Percentiles rank a stretch among this genome's conserved stretches.
These are phyloP conservation scores for Crossaster papposus DNA, from an alignment of 53 echinoderm and acorn worm species.

Conservation along the genomic window DNA sequence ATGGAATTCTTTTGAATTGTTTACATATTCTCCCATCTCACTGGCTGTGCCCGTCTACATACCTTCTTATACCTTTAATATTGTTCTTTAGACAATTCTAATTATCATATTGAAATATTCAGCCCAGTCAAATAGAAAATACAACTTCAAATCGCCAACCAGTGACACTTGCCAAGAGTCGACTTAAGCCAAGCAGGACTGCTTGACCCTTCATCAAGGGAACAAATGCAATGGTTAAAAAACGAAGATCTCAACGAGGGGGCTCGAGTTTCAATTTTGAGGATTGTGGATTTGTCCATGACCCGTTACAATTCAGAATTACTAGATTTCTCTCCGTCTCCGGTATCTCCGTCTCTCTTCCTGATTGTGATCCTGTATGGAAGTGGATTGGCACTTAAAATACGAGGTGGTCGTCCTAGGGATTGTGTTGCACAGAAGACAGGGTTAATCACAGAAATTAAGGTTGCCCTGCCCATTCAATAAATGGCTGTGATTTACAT, in stretches of 20 bases:
- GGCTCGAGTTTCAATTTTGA: conserved; percentile 6
- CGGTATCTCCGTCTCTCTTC: too few relatives aligned
- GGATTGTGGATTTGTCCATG: neutral
- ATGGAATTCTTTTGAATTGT: too few relatives aligned
- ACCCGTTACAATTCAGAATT: neutral
- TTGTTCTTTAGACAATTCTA: neutral
- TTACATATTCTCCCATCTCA: too few relatives aligned
- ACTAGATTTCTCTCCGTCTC: too few relatives aligned
- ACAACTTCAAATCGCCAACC: neutral
- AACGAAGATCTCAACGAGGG: neutral
- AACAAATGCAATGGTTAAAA: conserved; percentile 37
- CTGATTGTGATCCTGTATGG: conserved; percentile 17
- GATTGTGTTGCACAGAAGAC: conserved; percentile 37
- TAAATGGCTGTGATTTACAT: too few relatives aligned
- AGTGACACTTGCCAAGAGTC: neutral
- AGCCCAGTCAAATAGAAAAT: neutral
- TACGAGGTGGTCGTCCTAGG: neutral
- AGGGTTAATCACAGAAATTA: neutral
- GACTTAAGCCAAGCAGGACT: neutral
- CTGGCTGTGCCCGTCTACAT: too few relatives aligned
- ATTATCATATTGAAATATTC: neutral
- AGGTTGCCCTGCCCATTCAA: neutral
- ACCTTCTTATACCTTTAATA: too few relatives aligned
- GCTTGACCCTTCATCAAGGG: neutral
- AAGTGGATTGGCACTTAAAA: neutral